Base-by-base conservation (phyloP, 2,113 vertebrate species). In the Meleagris gallopavo region DNA sequence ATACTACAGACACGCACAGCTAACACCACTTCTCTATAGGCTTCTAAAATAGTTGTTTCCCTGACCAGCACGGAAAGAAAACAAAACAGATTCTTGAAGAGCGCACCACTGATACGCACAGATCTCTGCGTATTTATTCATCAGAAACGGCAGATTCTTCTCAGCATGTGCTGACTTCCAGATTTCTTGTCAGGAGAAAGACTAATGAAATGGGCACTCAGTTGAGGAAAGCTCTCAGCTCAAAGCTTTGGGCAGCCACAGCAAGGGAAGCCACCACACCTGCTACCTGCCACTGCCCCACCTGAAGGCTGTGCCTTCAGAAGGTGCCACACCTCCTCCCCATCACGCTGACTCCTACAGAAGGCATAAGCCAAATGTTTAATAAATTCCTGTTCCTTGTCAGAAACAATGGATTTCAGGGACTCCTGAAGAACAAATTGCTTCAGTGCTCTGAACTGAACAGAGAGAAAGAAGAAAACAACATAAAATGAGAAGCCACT, bases 131-230 rank as follows among this genome's bases (percentile, higher is more conserved):
- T 72, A 64, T 40, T 95, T 94, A 76, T 83, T 79, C 70, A 90
- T 58, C 77, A 52, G 27, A 88, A 96, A 84, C 46, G 83, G 82
- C 85, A 96, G 86, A 90, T 73, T 93, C 81, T 69, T 34, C 75
- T 85, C 72, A 90, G 86, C 74, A 61, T 36, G 73, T 93, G 81
- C n/a, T 95, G 92, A 87, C 93, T 86, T 96, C 93, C 90, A 83
- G 86, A 80, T 87, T 90, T 84, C 70, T 87, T 77, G 83, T 90
- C 77, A 89, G 67, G 54, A 55, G 83, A 86, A 40, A 88, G 78
- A 38, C 80, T 86, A 92, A 96, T 93, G 94, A 95, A 89, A 83
- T 43, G 69, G 84, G 90, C 74, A 79, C 88, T 93, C 74, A 96
- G 90, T 90, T 91, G 92, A 66, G 86, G 71, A 94, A 82, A 85